Evolutionary conservation across 2,797 vertebrate genomes (phyloP).

Genomic region (Avahi laniger): DNA sequence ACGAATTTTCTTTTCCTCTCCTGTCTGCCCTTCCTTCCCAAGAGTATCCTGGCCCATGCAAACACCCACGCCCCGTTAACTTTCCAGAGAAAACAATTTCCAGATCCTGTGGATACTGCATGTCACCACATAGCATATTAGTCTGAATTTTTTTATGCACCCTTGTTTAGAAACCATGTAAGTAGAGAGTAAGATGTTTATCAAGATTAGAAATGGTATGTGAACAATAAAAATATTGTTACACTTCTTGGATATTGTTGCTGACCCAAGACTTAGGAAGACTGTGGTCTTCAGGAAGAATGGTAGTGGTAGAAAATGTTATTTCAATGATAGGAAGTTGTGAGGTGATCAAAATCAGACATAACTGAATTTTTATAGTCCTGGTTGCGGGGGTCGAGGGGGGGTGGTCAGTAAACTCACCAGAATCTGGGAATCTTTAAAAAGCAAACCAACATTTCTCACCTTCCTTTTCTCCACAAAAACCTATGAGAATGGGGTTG

Average conservation of each 20-base stretch:
- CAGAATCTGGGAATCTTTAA: background rate
- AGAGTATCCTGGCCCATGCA: background rate
- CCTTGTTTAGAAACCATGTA: constrained; percentile 51
- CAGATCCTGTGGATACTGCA: background rate
- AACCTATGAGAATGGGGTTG: background rate
- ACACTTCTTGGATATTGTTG: constrained; percentile 40
- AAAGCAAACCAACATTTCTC: background rate
- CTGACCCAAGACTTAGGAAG: constrained; percentile 20
- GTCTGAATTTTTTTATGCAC: constrained; percentile 34
- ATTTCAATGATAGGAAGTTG: background rate
- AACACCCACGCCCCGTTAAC: background rate
- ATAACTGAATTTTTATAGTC: constrained; percentile 26
- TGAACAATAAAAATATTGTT: constrained; percentile 18
- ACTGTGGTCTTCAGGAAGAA: background rate
- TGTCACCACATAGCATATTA: constrained; percentile 42
- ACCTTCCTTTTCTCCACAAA: background rate
- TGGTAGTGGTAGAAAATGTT: background rate
- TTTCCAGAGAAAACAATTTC: constrained; percentile 36
- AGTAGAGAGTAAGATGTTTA: background rate
- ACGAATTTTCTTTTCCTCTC: background rate
- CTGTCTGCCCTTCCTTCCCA: background rate
- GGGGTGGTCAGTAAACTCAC: background rate
- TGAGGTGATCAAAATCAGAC: background rate
- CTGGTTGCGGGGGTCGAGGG: background rate
- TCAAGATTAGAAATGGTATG: constrained; percentile 29